Evolutionary conservation across 2,888 invertebrate genomes (phyloP), one percentile per base, ranked within the genome.

Genomic region (Eilema caniola): DNA sequence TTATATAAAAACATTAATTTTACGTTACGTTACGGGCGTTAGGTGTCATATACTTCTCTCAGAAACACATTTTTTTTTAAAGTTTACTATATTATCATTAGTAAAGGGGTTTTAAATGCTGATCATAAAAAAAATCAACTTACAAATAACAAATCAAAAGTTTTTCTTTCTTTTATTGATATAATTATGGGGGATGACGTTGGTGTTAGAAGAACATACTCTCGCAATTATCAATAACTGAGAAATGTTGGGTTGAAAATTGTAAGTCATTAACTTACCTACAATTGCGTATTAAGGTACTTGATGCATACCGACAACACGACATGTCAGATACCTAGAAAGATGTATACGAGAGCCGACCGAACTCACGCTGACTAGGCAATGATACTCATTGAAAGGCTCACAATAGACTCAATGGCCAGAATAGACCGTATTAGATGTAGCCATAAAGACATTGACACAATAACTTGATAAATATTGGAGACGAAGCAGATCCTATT

Each of bases 401-500:
- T 71, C 73, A 92, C 90, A 92, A 92, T 87, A 76, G 82, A 72
- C 63, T 88, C 88, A 91, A 91, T 88, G 84, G 76, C 80, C 72
- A 89, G 90, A 91, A 91, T 89, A 88, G 89, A 89, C 85, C 88
- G 88, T 89, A 90, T 92, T 91, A 91, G 88, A 89, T 84, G 84
- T 86, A 83, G 83, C 84, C 84, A 89, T 89, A 83, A 88, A 90
- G 85, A 83, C 85, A 86, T 82, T 86, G 86, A 87, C 85, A 91
- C 90, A 90, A 90, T 89, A 86, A 87, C 87, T 88, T 89, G 90
- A 91, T 92, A 91, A 92, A 92, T 92, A 92, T 89, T 89, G 83
- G 83, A 84, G 75, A 81, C 80, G 74, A 71, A 73, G 80, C 75
- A 75, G 66, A 72, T 65, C 59, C 79, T 82, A 72, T 81, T 83